Evolutionary conservation across 2,888 invertebrate species (phyloP), one percentile per base, ranked within the genome.

Genomic region (Acleris emargana): DNA sequence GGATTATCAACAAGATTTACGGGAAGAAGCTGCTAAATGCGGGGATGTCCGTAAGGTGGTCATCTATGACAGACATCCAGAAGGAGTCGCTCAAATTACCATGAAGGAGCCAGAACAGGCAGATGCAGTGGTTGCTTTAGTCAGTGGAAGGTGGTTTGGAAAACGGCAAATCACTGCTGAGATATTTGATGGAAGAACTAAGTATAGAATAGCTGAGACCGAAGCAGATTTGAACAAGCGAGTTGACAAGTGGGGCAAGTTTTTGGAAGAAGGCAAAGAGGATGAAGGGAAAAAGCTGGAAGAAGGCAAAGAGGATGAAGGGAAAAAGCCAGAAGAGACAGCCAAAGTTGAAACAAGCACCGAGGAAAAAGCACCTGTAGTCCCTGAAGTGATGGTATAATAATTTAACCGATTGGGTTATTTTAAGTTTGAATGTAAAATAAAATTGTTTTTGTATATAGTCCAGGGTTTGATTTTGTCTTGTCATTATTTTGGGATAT

Each of bases 181-280:
- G 81, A 95, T 96, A 70, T 99, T 98, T 97, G 99, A 99, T 91
- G 99, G 99, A 18, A 96, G 96, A 83, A 97, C 98, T 0, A 99
- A 98, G 85, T 98, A 96, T 88, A 96, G 96, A 84, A 95, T 98
- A 76, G 95, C 95, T 61, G 99, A 99, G 91, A 98, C 98, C 0
- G 98, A 97, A 80, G 96, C 96, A 55, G 97, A 99, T 82, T 94
- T 95, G 28, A 94, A 95, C 69, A 94, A 96, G 68, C 94, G 99
- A 68, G 88, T 98, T 63, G 94, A 95, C 57, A 96, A 97, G 72
- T 99, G 99, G 99, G 96, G 96, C 76, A 94, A 96, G 74, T 98
- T 95, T 87, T 90, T 98, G 74, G 96, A 96, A 70, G 89, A 96
- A 70, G 89, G 89, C 3, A 94, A 93, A 43, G 94, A 94, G 47